Evolutionary conservation across 2,888 invertebrate genomes (phyloP), one percentile per base, ranked within the genome.

Genomic region (Xylophagus ater): DNA sequence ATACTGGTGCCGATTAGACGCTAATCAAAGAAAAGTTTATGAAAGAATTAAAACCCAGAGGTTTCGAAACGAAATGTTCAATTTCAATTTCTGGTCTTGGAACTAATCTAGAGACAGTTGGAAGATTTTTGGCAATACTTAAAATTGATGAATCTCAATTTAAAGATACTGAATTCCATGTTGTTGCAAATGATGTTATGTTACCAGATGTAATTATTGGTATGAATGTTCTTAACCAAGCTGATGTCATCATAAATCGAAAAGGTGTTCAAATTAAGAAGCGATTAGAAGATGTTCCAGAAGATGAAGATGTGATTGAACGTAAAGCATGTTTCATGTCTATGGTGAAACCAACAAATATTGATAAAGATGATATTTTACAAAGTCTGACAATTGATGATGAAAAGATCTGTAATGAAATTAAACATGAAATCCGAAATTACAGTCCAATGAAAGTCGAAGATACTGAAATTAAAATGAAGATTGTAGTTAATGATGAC

Each of bases 1-100:
- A 46, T 31, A 42, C 44, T 1, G 47, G 44, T 21, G 34, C 42
- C 12, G 43, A 41, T 4, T 20, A 44, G 13, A 40, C 34, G 13
- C 33, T 43, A 13, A 31, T 40, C 8, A 40, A 32, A 30, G 15
- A 35, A 15, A 32, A 25, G 25, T 25, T 13, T 26, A 13, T 34
- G 13, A 40, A 41, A 3, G 21, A 28, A 9, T 24, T 39, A 5
- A 33, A 26, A 3, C 17, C 28, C 10, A 12, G 14, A 20, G n/a
- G 8, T 15, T 19, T 31, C 6, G 25, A 20, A 9, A 31, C 8
- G 5, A 13, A 19, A 18, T 13, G 17, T 9, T 15, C 24, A 3
- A 37, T 4, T 10, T 24, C 21, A 24, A 23, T 37, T 8, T 9
- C 17, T 2, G 41, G 41, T 19, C 10, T 36, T 17, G 41, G 40